Evolutionary conservation across 2,797 vertebrate species (phyloP), one percentile per base, ranked within the genome.

Genomic region (Chromis chromis): DNA sequence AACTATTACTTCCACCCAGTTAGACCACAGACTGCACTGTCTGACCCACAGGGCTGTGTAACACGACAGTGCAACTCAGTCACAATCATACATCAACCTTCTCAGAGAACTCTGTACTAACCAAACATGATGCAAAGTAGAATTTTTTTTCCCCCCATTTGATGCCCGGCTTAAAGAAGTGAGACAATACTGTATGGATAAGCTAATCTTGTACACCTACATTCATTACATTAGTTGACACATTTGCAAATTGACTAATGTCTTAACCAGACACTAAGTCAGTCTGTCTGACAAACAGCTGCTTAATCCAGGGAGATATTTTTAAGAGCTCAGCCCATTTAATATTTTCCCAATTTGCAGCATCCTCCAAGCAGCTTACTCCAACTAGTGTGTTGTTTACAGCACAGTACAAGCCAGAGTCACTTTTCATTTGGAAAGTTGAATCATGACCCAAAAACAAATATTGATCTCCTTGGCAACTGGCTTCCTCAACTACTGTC

Each of bases 1-100:
- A 92, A 89, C 86, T 69, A 93, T 93, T 91, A 92, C 84, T 93
- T 94, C 91, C 90, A 87, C 87, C 82, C 88, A 90, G 89, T 93
- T 91, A 87, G 87, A 90, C 82, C 84, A 85, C 89, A 93, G 92
- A 91, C 91, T 85, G 82, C 68, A 72, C 91, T 65, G 90, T 92
- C 90, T 86, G 79, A 81, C 77, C 88, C 76, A 87, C 10, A 70
- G 70, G 60, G 63, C 66, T 82, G 70, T 59, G 46, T n/a, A 61
- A 82, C 78, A 63, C 58, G 50, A 67, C 46, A 61, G 27, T 56
- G 58, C 31, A 76, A 64, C 66, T 65, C 69, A 67, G 24, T 48
- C 58, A 78, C 55, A 48, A 52, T 69, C 55, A 53, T 21, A 68
- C 36, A 58, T 16, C 44, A 65, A 48, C 44, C 62, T 57, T 28